Conservation (phyloP, 2,797 vertebrate species). For the Anguilla megastoma region DNA sequence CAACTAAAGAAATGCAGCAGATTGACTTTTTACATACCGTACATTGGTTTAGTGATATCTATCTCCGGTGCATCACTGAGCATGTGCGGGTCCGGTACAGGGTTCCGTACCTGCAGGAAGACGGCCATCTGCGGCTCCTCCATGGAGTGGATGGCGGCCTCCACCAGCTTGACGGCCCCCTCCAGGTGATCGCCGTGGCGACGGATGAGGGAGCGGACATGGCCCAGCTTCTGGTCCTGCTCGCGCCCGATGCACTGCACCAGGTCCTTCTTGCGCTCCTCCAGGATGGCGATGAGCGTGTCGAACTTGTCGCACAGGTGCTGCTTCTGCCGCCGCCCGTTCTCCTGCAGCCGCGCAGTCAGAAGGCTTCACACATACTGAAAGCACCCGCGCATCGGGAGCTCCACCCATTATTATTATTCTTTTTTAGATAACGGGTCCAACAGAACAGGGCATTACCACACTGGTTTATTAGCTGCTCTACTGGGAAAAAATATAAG, state of each 20-base stretch:
- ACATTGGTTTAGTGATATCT: background rate
- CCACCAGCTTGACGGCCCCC: slow-evolving; percentile 80
- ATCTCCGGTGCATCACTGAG: slow-evolving; percentile 21
- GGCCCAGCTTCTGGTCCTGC: slow-evolving; percentile 80
- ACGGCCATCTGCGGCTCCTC: slow-evolving; percentile 85
- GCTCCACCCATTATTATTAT: background rate
- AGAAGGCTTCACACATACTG: background rate
- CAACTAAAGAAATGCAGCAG: background rate
- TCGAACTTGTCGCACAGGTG: slow-evolving; percentile 75
- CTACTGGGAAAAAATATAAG: background rate
- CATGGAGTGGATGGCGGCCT: slow-evolving; percentile 83
- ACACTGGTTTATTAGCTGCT: background rate
- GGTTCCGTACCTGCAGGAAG: slow-evolving; percentile 79
- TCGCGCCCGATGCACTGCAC: slow-evolving; percentile 73
- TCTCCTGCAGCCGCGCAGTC: slow-evolving; percentile 72
- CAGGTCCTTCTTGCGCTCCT: slow-evolving; percentile 84
- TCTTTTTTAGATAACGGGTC: background rate
- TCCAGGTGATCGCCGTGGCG: slow-evolving; percentile 81
- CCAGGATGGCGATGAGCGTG: slow-evolving; percentile 75
- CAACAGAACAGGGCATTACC: background rate
- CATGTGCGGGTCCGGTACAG: background rate
- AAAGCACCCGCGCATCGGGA: background rate
- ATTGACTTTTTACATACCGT: background rate
- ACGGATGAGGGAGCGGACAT: slow-evolving; percentile 75
- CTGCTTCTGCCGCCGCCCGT: slow-evolving; percentile 75